Percentiles rank a stretch among this genome's conserved stretches.
Evolutionary conservation across 2,113 vertebrate species (phyloP).

Genomic region (Eurystomus gularis): DNA sequence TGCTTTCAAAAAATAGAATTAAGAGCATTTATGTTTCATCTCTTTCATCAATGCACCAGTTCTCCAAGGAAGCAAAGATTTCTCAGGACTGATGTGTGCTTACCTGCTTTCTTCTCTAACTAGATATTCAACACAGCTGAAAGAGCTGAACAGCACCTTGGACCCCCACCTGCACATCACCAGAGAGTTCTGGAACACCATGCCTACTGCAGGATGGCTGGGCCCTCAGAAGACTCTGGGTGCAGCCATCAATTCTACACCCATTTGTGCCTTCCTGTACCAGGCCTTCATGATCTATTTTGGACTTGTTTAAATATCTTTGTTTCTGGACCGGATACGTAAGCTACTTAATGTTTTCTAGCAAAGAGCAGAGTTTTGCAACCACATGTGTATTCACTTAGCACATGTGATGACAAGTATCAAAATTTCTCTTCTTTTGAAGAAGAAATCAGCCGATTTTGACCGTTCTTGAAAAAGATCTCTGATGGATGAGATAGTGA

Average conservation of each 20-base stretch:
- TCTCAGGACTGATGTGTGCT: neutral
- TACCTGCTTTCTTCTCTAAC: neutral
- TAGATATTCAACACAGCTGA: neutral
- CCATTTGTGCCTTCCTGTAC: no score
- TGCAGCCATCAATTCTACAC: neutral
- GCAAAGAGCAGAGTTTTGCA: neutral
- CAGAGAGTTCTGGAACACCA: rapidly evolving
- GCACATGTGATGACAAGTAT: neutral
- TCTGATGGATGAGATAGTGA: neutral
- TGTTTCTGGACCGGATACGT: neutral
- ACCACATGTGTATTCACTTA: neutral
- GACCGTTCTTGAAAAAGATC: neutral
- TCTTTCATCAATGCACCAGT: neutral
- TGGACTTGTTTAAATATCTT: neutral
- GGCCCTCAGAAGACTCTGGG: no score
- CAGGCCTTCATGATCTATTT: rapidly evolving
- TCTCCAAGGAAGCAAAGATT: neutral
- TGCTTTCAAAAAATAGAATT: neutral
- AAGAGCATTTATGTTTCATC: neutral
- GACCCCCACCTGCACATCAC: rapidly evolving
- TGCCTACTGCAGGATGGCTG: no score
- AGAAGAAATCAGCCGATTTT: neutral
- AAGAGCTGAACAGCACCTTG: neutral
- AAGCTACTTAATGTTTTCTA: neutral
- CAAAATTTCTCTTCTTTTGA: neutral